Conservation (phyloP, 2,113 vertebrate genomes). For the Struthio camelus region DNA sequence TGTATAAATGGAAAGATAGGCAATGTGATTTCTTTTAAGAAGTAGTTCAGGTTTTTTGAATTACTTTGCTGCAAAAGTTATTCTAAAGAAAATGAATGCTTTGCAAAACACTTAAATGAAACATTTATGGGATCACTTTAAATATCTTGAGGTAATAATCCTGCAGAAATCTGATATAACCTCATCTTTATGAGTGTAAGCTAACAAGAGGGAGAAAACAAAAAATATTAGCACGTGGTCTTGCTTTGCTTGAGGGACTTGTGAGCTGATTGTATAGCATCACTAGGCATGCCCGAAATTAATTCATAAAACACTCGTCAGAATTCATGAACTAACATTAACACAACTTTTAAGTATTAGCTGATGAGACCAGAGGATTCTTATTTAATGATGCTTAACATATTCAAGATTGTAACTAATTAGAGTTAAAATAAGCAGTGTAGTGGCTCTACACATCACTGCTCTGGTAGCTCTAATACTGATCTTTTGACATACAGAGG, state of each 20-base stretch:
- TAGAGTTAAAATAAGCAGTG: conserved; percentile 31
- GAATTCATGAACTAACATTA: conserved; percentile 43
- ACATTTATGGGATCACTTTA: not conserved
- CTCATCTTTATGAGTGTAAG: not conserved
- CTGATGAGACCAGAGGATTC: not conserved
- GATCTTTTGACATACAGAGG: not conserved
- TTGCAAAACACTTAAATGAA: not conserved
- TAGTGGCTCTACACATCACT: not conserved
- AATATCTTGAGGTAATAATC: not conserved
- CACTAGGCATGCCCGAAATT: not conserved
- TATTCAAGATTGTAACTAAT: conserved; percentile 43
- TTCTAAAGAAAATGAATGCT: not conserved
- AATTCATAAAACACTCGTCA: conserved; percentile 4
- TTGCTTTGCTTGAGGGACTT: not conserved
- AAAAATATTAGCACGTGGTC: not conserved
- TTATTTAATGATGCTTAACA: conserved; percentile 45
- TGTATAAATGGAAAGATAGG: not conserved
- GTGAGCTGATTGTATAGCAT: not conserved
- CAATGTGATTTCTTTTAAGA: not conserved
- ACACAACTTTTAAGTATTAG: conserved; percentile 26
- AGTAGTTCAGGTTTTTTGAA: not conserved
- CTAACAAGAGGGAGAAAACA: not conserved
- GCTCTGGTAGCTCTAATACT: not conserved
- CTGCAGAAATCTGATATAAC: not conserved
- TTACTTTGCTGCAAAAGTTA: not conserved